A percentile compares a stretch with the other conserved stretches of the same genome.
phyloP scores from a whole-genome alignment of 2,797 vertebrate species.

The Toxotes lorentzi region DNA sequence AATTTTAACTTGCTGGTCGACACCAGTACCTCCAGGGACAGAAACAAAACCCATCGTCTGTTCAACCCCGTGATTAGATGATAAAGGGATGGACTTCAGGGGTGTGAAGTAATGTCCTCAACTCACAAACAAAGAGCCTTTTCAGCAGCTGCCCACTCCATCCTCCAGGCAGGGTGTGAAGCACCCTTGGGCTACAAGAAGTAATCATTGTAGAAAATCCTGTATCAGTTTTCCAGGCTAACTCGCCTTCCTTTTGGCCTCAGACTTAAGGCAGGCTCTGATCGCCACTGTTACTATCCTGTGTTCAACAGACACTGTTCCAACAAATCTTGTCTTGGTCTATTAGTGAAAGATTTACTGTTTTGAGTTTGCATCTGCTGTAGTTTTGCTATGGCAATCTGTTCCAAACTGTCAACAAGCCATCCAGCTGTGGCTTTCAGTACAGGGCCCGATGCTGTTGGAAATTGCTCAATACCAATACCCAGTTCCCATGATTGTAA shows the following conservation, averaged over 20 bases:
- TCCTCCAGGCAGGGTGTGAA: conserved; percentile 21
- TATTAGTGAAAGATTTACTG: conserved; percentile 26
- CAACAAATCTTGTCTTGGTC: conserved; percentile 8
- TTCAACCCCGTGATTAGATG: conserved; percentile 2
- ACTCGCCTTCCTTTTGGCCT: conserved; percentile 17
- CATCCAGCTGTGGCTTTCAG: conserved; percentile 37
- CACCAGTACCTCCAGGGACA: conserved; percentile 26
- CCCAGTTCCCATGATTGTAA: conserved; percentile 27
- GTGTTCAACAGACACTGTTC: not conserved
- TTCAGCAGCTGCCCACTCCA: conserved; percentile 27
- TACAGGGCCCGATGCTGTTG: conserved; percentile 19
- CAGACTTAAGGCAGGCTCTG: not conserved
- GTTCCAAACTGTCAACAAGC: conserved; percentile 37
- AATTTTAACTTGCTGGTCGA: conserved; percentile 3
- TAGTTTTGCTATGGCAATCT: conserved; percentile 6
- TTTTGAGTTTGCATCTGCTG: conserved; percentile 34
- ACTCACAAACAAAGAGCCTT: conserved; percentile 33
- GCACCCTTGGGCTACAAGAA: conserved; percentile 16
- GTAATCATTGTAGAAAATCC: conserved; percentile 15
- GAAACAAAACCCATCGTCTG: conserved; percentile 25
- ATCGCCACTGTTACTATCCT: not conserved
- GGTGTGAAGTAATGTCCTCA: not conserved
- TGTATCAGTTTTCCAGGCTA: conserved; percentile 3
- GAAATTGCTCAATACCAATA: conserved; percentile 22
- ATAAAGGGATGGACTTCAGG: not conserved